phyloP scores from a whole-genome alignment of 2,888 invertebrate genomes.

The Tortricodes alternella region DNA sequence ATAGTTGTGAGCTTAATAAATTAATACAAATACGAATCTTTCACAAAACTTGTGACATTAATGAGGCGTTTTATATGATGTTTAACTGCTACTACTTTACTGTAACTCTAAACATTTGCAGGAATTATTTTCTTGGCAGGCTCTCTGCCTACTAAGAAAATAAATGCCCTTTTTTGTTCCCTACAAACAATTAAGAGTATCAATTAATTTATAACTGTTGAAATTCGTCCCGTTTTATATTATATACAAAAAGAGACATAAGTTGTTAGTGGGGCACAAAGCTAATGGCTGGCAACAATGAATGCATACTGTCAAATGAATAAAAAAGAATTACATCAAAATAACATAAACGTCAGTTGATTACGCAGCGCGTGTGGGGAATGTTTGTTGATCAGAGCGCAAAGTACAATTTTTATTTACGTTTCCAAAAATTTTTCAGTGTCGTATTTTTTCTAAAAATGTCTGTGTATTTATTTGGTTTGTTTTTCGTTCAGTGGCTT shows the following conservation, averaged over 20 bases:
- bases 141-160: too few relatives aligned
- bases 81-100: too few relatives aligned
- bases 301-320: background rate
- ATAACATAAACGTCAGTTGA: slow-evolving; percentile 43
- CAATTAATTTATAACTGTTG: too few relatives aligned
- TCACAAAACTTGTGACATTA: background rate
- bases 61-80: too few relatives aligned
- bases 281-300: background rate
- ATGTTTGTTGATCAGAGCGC: slow-evolving; percentile 30
- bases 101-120: too few relatives aligned
- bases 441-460: slow-evolving; percentile 38
- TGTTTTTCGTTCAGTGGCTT: slow-evolving; percentile 31
- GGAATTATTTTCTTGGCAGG: too few relatives aligned
- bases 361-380: slow-evolving; percentile 31
- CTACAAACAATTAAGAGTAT: too few relatives aligned
- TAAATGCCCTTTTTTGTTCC: too few relatives aligned
- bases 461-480: slow-evolving; percentile 10
- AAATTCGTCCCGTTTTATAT: too few relatives aligned
- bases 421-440: slow-evolving; percentile 41
- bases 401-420: slow-evolving; percentile 46
- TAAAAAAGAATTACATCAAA: too few relatives aligned
- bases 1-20: slow-evolving; percentile 38
- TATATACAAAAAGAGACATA: too few relatives aligned
- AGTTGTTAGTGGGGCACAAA: too few relatives aligned
- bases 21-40: background rate